A percentile compares a stretch with the other conserved stretches of the same genome.
Evolutionary conservation across 2,888 invertebrate genomes (phyloP).

Genomic region (Ennomos fuscantarius): DNA sequence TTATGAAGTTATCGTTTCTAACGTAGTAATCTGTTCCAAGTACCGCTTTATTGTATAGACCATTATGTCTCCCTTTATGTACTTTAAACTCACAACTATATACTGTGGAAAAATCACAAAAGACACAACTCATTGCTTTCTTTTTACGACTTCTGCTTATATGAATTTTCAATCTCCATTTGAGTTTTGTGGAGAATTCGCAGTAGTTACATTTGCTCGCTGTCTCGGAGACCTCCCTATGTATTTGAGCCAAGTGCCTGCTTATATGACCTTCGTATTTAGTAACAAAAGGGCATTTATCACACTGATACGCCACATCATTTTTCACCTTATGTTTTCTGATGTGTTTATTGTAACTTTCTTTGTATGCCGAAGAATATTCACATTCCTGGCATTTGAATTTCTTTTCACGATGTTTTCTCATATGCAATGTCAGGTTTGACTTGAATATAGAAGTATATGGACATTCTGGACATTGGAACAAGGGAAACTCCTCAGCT

Average conservation of each 20-base stretch:
- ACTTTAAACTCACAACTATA: conserved; percentile 63
- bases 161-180: conserved; percentile 66
- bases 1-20: conserved; percentile 9
- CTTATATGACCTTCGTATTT: conserved; percentile 65
- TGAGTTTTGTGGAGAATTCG: conserved; percentile 60
- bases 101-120: conserved; percentile 58
- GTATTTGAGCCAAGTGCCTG: conserved; percentile 65
- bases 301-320: conserved; percentile 51
- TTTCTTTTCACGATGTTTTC: conserved; percentile 44
- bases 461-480: conserved; percentile 38
- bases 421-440: conserved; percentile 51
- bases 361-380: conserved; percentile 51
- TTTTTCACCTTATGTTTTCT: conserved; percentile 46
- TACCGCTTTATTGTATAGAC: neutral
- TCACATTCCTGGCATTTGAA: conserved; percentile 51
- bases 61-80: conserved; percentile 52
- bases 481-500: conserved; percentile 1
- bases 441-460: conserved; percentile 46
- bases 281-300: conserved; percentile 64
- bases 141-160: conserved; percentile 56
- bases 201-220: conserved; percentile 63
- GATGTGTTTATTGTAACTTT: conserved; percentile 52
- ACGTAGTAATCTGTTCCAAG: conserved; percentile 12
- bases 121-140: conserved; percentile 48
- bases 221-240: conserved; percentile 59